Conservation (phyloP, 2,797 vertebrate species). For the Tangara arthus region DNA sequence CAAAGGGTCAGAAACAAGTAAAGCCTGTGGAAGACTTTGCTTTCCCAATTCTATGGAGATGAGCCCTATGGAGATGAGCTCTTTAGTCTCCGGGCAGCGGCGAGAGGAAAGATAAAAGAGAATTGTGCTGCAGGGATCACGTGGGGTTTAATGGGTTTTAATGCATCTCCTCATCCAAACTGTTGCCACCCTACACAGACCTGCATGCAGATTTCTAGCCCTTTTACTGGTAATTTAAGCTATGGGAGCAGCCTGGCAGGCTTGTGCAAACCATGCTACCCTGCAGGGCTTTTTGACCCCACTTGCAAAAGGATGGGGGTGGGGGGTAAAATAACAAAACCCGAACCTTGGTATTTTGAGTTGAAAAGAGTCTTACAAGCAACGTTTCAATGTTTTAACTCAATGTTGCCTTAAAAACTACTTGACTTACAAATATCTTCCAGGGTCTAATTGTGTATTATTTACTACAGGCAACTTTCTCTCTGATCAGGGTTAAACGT, state of each 20-base stretch:
- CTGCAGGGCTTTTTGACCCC: background rate
- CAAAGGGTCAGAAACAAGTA: background rate
- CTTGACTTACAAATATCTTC: background rate
- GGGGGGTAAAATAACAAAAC: background rate
- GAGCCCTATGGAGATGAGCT: slow-evolving; percentile 18
- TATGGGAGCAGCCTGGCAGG: background rate
- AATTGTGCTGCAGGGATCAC: slow-evolving; percentile 1
- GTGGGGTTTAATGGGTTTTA: slow-evolving; percentile 11
- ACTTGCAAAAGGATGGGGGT: background rate
- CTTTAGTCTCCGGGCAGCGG: background rate
- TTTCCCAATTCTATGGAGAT: background rate
- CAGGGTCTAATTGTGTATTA: background rate
- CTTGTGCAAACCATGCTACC: background rate
- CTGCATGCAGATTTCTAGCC: background rate
- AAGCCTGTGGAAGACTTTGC: background rate
- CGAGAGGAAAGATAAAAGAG: slow-evolving; percentile 8
- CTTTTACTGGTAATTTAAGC: background rate
- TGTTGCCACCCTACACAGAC: background rate
- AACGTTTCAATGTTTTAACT: background rate
- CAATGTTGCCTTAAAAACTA: background rate
- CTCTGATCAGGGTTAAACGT: background rate
- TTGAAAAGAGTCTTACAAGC: background rate
- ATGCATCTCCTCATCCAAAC: background rate
- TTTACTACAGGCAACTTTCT: background rate
- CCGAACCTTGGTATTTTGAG: background rate